Percentiles rank a stretch among this genome's conserved stretches.
phyloP scores from a whole-genome alignment of 1,140 invertebrate species.

The Diachasma alloeum region DNA sequence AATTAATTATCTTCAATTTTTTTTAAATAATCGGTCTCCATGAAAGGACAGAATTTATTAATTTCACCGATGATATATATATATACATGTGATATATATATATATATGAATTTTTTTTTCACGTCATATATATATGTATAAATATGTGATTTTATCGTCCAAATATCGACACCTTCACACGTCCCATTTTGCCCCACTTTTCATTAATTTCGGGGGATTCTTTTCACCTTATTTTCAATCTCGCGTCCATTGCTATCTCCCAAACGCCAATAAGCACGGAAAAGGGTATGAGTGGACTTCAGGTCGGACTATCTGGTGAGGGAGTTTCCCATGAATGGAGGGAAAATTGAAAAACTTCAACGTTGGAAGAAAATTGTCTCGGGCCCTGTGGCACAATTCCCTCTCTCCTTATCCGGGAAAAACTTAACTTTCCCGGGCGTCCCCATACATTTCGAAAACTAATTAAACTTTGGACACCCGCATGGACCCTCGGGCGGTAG shows the following conservation, averaged over 20 bases:
- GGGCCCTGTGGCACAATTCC: neutral
- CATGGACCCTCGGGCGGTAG: neutral
- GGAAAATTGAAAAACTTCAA: constrained; percentile 65
- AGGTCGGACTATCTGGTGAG: constrained; percentile 22
- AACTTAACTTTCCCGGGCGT: constrained; percentile 49
- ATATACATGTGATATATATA: too few relatives aligned
- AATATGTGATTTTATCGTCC: too few relatives aligned
- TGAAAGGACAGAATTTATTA: too few relatives aligned
- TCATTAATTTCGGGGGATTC: neutral
- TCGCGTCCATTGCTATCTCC: neutral
- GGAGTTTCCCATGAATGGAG: constrained; percentile 31
- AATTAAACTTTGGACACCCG: constrained; percentile 61
- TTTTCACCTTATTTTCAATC: neutral
- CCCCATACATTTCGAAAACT: constrained; percentile 59
- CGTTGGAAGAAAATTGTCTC: constrained; percentile 56
- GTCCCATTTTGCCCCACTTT: neutral
- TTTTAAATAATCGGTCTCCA: too few relatives aligned
- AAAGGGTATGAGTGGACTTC: neutral
- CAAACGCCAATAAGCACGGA: neutral
- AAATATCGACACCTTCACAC: too few relatives aligned
- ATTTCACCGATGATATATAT: too few relatives aligned
- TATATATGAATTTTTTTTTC: too few relatives aligned
- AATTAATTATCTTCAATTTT: too few relatives aligned
- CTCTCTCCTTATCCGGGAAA: constrained; percentile 44
- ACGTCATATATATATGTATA: too few relatives aligned